Evolutionary conservation across 2,888 invertebrate genomes (phyloP), one percentile per base, ranked within the genome.

Genomic region (Drosophila vallismaia): DNA sequence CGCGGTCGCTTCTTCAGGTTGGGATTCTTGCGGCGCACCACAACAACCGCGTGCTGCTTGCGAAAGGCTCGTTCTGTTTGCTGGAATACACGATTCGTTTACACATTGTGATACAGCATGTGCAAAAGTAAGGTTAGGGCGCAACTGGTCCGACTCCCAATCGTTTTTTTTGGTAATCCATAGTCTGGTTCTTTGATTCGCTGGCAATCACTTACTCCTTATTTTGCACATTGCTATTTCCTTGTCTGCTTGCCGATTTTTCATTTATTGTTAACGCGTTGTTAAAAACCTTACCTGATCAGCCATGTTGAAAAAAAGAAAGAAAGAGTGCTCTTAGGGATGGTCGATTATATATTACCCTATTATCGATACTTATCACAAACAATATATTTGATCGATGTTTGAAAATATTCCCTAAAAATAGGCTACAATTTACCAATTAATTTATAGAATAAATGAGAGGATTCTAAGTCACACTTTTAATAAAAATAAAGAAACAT

Each of bases 11-110:
- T 94, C 90, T 95, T 95, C 92, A 96, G 92, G 80, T 93, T 93
- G 74, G 95, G 93, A 89, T 95, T 95, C 92, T 96, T 96, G 93
- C 98, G 98, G 92, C 97, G 96, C 93, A 98, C 98, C 91, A 98
- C 94, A 93, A 98, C 98, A 89, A 99, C 95, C 74, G 97, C 97
- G 48, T 97, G 96, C 93, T 99, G 99, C 93, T 97, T 98, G 94
- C 99, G 98, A 92, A 97, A 99, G 89, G 99, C 95, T 92, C 96
- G 96, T 93, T 99, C 99, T 87, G 95, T 98, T 98, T 99, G 95
- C 88, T 95, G 95, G 91, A 85, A 77, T 89, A 77, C 89, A 75
- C 57, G 63, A 33, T 67, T 59, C 42, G 42, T 71, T 63, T 72
- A 52, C 74, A 68, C 64, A 56, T 66, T 33, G 56, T 62, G 56